A percentile compares a stretch with the other conserved stretches of the same genome.
Conservation (phyloP, 2,888 invertebrate species). For the Phasia obesa region DNA sequence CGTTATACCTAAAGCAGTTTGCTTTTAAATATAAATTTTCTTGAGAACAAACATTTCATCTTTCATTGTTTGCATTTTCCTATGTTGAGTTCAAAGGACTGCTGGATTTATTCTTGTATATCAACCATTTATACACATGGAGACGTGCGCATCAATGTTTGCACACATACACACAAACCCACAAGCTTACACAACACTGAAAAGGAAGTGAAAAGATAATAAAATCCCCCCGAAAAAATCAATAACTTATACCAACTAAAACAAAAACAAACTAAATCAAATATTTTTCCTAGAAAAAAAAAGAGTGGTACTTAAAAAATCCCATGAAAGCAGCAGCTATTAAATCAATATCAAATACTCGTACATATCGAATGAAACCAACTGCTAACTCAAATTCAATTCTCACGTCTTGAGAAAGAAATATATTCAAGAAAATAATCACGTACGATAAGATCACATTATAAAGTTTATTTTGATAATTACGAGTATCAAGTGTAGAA, state of each 20-base stretch:
- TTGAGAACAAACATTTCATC: neutral
- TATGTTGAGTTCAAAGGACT: neutral
- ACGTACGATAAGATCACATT: slow-evolving; percentile 1
- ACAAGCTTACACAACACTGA: neutral
- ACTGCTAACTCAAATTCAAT: neutral
- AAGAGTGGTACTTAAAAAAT: neutral
- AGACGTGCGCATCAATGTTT: neutral
- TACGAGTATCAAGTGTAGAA: neutral
- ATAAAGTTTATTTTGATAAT: neutral
- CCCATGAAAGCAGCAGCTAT: neutral
- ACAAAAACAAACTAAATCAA: slow-evolving; percentile 11
- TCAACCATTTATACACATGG: neutral
- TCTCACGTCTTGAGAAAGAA: neutral
- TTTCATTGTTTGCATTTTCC: slow-evolving; percentile 1
- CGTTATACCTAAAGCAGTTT: neutral
- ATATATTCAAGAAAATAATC: neutral
- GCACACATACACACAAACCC: neutral
- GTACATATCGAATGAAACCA: neutral
- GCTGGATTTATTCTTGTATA: neutral
- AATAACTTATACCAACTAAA: neutral
- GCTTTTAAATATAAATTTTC: neutral
- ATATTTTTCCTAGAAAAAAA: neutral
- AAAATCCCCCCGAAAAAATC: neutral
- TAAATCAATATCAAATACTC: slow-evolving; percentile 11
- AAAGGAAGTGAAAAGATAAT: slow-evolving; percentile 12